Percentiles rank a stretch among this genome's conserved stretches.
Evolutionary conservation across 1,140 invertebrate genomes (phyloP).

Genomic region (Eueides isabella): DNA sequence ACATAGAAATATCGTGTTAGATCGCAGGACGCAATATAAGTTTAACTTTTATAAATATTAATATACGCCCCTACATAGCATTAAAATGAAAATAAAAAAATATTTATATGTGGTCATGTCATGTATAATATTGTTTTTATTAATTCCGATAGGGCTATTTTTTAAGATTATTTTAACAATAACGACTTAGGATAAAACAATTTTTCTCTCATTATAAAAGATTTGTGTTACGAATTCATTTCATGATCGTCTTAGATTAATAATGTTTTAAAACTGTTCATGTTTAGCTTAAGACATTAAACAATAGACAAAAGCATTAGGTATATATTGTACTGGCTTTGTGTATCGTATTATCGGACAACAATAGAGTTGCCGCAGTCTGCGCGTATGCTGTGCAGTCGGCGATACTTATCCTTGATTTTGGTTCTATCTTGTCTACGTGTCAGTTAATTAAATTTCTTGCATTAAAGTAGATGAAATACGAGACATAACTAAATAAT

Average conservation of each 20-base stretch:
- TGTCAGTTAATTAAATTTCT: not conserved
- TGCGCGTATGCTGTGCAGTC: slow-evolving; percentile 32
- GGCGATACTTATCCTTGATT: slow-evolving; percentile 45
- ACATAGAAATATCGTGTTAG: too few species aligned
- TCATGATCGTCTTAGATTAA: not conserved
- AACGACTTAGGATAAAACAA: too few species aligned
- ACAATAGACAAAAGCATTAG: slow-evolving; percentile 61
- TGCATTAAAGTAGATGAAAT: not conserved
- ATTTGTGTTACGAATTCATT: not conserved
- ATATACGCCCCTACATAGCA: not conserved
- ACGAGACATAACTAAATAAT: not conserved
- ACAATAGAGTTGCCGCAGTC: slow-evolving; percentile 52
- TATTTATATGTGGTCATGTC: too few species aligned
- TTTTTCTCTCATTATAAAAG: too few species aligned
- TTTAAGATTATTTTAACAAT: too few species aligned
- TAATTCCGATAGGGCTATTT: not conserved
- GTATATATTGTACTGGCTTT: slow-evolving; percentile 70
- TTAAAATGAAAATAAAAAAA: not conserved
- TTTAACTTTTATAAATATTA: too few species aligned
- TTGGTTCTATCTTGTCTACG: slow-evolving; percentile 20
- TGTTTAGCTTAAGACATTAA: slow-evolving; percentile 68
- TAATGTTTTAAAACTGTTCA: slow-evolving; percentile 30
- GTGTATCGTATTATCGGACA: slow-evolving; percentile 62
- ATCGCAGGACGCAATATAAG: too few species aligned
- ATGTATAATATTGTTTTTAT: too few species aligned